These are phyloP conservation scores for Cyanoderma ruficeps DNA, from an alignment of 2,113 vertebrate species.

Conservation along the genomic window DNA sequence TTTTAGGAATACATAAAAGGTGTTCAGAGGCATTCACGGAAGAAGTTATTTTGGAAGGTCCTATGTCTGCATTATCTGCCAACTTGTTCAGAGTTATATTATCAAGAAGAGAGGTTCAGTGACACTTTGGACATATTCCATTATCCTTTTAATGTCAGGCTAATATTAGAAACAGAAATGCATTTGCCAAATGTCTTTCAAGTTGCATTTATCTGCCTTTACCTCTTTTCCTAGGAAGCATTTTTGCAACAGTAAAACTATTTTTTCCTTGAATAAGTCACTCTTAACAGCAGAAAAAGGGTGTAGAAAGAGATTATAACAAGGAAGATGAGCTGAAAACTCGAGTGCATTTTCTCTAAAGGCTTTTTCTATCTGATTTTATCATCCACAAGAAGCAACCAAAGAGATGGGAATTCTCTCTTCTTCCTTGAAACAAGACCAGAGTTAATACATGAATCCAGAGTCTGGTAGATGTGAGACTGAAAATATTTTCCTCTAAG, in stretches of 20 bases:
- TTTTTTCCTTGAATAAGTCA: not conserved
- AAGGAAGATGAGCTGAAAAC: not conserved
- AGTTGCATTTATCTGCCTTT: not conserved
- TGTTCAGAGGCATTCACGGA: not conserved
- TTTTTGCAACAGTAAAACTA: not conserved
- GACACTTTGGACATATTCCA: not conserved
- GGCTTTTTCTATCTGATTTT: not conserved
- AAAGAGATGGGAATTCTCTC: not conserved
- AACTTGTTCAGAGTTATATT: not conserved
- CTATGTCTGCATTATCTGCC: not conserved
- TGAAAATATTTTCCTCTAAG: not conserved
- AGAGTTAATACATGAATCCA: not conserved
- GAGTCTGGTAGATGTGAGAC: not conserved
- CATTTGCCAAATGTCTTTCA: constrained; percentile 28
- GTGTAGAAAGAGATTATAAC: not conserved
- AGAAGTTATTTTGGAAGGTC: not conserved
- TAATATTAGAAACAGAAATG: constrained; percentile 27
- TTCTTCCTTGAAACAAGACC: not conserved
- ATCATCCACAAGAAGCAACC: not conserved
- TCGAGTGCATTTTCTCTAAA: not conserved
- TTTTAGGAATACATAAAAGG: not conserved
- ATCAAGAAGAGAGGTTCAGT: not conserved
- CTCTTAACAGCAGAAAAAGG: not conserved
- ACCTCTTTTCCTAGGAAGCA: not conserved
- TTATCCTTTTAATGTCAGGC: not conserved